A percentile compares a stretch with the other conserved stretches of the same genome.
Conservation (phyloP, 2,888 invertebrate species). For the Calameuta filiformis region DNA sequence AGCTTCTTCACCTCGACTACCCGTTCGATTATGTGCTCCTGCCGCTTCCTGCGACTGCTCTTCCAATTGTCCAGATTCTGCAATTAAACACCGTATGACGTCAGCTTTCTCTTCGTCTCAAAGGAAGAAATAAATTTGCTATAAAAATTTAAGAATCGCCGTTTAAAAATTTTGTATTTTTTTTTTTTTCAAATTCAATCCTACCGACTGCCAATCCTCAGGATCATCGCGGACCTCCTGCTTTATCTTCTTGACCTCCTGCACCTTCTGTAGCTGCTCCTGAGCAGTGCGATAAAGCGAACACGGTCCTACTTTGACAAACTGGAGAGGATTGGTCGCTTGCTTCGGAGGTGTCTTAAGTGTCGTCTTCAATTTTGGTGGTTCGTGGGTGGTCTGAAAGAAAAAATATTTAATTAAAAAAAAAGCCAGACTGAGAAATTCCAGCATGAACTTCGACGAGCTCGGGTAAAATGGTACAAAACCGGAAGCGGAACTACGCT, state of each 20-base stretch:
- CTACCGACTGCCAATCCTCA: constrained; percentile 93
- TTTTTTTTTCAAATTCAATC: constrained; percentile 39
- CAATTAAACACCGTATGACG: constrained; percentile 26
- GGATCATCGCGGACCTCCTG: constrained; percentile 84
- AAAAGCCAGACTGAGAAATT: not conserved
- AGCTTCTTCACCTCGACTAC: constrained; percentile 90
- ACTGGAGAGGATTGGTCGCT: constrained; percentile 88
- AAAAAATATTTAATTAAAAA: not conserved
- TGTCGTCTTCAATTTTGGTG: constrained; percentile 62
- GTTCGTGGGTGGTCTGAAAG: constrained; percentile 58
- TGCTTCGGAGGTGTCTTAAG: constrained; percentile 80
- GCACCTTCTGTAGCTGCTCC: constrained; percentile 85
- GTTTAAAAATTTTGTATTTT: no score
- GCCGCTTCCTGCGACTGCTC: constrained; percentile 90
- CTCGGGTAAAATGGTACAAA: not conserved
- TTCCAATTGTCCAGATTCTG: constrained; percentile 96
- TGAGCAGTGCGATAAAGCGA: constrained; percentile 86
- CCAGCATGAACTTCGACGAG: not conserved
- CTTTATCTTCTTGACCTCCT: constrained; percentile 85
- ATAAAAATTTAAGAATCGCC: not conserved
- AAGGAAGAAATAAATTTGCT: not conserved
- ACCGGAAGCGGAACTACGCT: constrained; percentile 23
- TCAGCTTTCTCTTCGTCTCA: not conserved
- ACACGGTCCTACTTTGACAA: constrained; percentile 89
- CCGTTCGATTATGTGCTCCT: constrained; percentile 89